These are phyloP conservation scores for Drosophila repleta DNA, from an alignment of 1,140 invertebrate species.

Conservation along the genomic window DNA sequence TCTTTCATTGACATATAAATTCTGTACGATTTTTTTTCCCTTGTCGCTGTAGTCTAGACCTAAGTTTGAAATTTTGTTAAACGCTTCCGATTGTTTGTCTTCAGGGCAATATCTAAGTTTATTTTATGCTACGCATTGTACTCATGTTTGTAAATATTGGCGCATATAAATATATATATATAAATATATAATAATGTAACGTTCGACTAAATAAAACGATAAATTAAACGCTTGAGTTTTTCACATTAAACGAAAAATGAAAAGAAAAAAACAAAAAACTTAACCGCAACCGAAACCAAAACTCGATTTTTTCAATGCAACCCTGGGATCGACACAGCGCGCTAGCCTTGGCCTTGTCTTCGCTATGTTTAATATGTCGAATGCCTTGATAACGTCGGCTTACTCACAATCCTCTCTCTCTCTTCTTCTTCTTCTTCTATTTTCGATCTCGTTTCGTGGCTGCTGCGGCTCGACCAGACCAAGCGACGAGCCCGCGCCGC, in stretches of 20 bases:
- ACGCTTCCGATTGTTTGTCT: conserved; percentile 50
- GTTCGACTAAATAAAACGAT: conserved; percentile 21
- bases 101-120: conserved; percentile 63
- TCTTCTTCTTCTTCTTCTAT: conserved; percentile 16
- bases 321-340: neutral
- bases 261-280: neutral
- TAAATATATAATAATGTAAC: conserved; percentile 21
- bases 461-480: conserved; percentile 16
- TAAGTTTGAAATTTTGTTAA: conserved; percentile 35
- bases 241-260: neutral
- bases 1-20: conserved; percentile 25
- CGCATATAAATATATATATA: conserved; percentile 30
- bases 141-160: conserved; percentile 80
- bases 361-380: neutral
- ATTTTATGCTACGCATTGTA: conserved; percentile 37
- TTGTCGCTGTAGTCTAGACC: conserved; percentile 41
- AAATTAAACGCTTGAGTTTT: conserved; percentile 20
- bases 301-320: conserved; percentile 44
- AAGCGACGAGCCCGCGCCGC: conserved; percentile 43
- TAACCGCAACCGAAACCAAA: conserved; percentile 22
- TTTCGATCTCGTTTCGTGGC: neutral
- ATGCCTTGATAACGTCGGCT: conserved; percentile 21
- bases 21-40: conserved; percentile 38
- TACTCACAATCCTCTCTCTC: conserved; percentile 31
- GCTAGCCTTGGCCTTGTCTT: conserved; percentile 39